Base-by-base conservation (phyloP, 1,140 invertebrate species). In the Bombus soroeensis region DNA sequence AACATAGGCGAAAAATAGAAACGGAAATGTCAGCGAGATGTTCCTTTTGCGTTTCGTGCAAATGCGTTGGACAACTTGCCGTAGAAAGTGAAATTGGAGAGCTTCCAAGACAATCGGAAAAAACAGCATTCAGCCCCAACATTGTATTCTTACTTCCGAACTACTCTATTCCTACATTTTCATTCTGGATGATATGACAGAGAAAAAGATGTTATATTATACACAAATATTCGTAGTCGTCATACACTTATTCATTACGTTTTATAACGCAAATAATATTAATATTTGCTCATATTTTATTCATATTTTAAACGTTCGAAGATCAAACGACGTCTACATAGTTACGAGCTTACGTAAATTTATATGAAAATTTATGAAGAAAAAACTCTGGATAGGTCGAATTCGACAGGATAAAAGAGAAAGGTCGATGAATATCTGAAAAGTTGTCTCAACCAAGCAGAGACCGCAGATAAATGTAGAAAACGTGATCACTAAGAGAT, bases 21-120 rank as follows among this genome's bases (percentile, higher is more conserved):
- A 74, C 37, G n/a, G 53, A 64, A 64, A 62, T 41, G 39, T 25
- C 62, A 3, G 13, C 22, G 32, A n/a, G 47, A 39, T 32, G n/a
- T 32, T 75, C 15, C 10, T 25, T 59, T 34, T 32, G 18, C 57
- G 57, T 75, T 41, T 28, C 13, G n/a, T 25, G 22, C 28, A 43
- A 41, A 39, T 13, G n/a, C 68, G 34, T 53, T 39, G 15, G 41
- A 64, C n/a, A 37, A 76, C 81, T 37, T 68, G 41, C 28, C 59
- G 59, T 68, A n/a, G 81, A 83, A 83, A 83, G 73, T 76, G 79
- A 87, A 88, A n/a, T 43, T 77, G 28, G 32, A 82, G 64, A 66
- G 62, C 41, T 62, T 37, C 41, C 74, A 82, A 76, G 76, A 62
- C 34, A 32, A 57, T 62, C 66, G 37, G 41, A 39, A 53, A 87